Evolutionary conservation across 2,888 invertebrate species (phyloP).

Genomic region (Chouioia cunea): DNA sequence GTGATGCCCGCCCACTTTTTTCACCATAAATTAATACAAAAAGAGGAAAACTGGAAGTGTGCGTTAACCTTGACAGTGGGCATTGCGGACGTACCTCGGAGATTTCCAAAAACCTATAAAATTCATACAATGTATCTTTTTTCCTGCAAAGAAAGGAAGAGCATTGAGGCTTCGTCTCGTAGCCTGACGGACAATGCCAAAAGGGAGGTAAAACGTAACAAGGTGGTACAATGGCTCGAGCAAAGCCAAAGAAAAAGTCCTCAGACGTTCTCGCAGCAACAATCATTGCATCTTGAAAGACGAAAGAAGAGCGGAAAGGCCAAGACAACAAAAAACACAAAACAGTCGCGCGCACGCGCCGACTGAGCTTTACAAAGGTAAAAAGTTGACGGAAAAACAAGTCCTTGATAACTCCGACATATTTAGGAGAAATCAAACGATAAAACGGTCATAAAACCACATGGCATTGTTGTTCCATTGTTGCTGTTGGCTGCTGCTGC

Average conservation of each 20-base stretch:
- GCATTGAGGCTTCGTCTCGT: slow-evolving; percentile 22
- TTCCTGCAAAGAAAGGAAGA: slow-evolving; percentile 14
- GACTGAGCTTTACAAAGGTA: too few relatives aligned
- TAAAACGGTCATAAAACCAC: slow-evolving; percentile 37
- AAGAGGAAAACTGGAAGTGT: slow-evolving; percentile 12
- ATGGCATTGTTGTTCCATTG: background rate
- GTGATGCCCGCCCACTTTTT: too few relatives aligned
- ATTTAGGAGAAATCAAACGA: slow-evolving; percentile 5
- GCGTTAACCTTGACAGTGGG: slow-evolving; percentile 18
- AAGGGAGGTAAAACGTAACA: slow-evolving; percentile 25
- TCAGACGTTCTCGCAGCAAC: slow-evolving; percentile 20
- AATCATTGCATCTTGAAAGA: slow-evolving; percentile 25
- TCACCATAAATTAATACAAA: too few relatives aligned
- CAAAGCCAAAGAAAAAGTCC: slow-evolving; percentile 15
- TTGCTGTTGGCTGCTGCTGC: background rate
- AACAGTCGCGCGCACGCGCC: too few relatives aligned
- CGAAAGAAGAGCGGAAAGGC: slow-evolving; percentile 14
- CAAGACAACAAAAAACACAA: background rate
- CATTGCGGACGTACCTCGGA: slow-evolving; percentile 2
- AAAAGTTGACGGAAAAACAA: slow-evolving; percentile 33
- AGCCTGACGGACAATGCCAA: slow-evolving; percentile 18
- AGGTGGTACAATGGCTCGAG: slow-evolving; percentile 20
- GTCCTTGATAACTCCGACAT: slow-evolving; percentile 23
- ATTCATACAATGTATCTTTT: slow-evolving; percentile 35
- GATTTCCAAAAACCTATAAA: slow-evolving; percentile 42